phyloP scores from a whole-genome alignment of 2,113 vertebrate genomes.

The Anarrhichthys ocellatus region DNA sequence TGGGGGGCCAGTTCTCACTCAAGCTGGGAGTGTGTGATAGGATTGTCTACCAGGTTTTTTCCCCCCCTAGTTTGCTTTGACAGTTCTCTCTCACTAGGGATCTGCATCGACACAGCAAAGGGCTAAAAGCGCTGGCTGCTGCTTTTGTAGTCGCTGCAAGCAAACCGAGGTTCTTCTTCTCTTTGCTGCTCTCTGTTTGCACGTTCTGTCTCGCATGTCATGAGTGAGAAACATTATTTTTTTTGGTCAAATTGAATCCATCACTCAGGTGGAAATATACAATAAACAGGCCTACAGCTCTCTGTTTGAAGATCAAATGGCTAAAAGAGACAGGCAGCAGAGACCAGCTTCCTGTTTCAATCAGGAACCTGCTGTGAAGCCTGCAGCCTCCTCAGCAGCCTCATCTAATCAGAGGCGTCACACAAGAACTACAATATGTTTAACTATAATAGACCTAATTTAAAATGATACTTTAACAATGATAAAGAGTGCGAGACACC shows the following conservation, averaged over 20 bases:
- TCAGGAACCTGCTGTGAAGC: constrained; percentile 49
- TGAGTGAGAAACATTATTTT: constrained; percentile 46
- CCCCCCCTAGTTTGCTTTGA: constrained; percentile 32
- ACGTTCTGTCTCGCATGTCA: constrained; percentile 39
- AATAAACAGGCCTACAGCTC: constrained; percentile 54
- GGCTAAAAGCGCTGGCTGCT: constrained; percentile 33
- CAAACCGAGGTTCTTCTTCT: constrained; percentile 39
- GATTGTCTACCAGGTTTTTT: constrained; percentile 43
- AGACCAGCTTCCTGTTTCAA: constrained; percentile 44
- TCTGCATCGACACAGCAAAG: constrained; percentile 47
- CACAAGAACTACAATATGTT: constrained; percentile 14
- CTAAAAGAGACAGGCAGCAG: constrained; percentile 16
- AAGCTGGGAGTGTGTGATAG: constrained; percentile 68
- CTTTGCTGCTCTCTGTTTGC: constrained; percentile 35
- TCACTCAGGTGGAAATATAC: constrained; percentile 35
- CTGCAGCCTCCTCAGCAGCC: constrained; percentile 38
- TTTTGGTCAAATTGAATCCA: constrained; percentile 48
- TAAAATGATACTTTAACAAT: constrained; percentile 9
- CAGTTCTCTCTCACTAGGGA: constrained; percentile 45
- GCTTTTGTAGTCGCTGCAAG: constrained; percentile 38
- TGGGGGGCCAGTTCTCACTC: constrained; percentile 65
- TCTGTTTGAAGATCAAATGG: constrained; percentile 67
- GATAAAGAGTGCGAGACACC: constrained; percentile 15
- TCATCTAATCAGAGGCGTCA: constrained; percentile 50
- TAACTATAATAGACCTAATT: constrained; percentile 38